Conservation (phyloP, 2,888 invertebrate genomes). For the Scaptomyza cyrtandrae region DNA sequence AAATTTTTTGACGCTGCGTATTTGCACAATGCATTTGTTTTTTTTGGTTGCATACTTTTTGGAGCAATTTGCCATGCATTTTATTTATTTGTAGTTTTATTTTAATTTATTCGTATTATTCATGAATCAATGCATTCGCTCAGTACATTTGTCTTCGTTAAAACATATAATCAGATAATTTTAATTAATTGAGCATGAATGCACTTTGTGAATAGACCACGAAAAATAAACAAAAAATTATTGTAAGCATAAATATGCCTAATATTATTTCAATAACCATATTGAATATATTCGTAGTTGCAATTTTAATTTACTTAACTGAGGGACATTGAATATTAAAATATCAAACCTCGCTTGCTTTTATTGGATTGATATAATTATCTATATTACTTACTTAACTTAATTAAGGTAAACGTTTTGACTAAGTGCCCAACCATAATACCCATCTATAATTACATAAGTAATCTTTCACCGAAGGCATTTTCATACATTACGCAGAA, state of each 20-base stretch:
- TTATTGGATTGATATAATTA: not conserved
- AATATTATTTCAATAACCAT: not conserved
- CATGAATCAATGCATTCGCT: not conserved
- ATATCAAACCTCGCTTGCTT: not conserved
- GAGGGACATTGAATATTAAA: not conserved
- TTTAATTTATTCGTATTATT: not conserved
- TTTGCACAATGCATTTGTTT: conserved; percentile 18
- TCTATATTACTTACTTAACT: not conserved
- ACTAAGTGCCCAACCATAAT: not conserved
- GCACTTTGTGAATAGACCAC: not conserved
- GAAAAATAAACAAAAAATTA: not conserved
- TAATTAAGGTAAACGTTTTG: not conserved
- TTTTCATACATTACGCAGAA: not conserved
- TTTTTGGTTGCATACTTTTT: conserved; percentile 34
- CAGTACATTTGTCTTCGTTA: conserved; percentile 1
- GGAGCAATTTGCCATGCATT: conserved; percentile 18
- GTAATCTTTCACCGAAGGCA: not conserved
- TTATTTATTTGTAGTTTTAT: conserved; percentile 6
- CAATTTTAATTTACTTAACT: not conserved
- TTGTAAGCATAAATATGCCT: not conserved
- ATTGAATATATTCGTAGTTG: not conserved
- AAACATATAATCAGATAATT: conserved; percentile 13
- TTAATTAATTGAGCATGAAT: conserved; percentile 7
- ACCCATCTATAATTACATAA: not conserved
- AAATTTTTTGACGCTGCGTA: not conserved